A percentile compares a stretch with the other conserved stretches of the same genome.
Conservation (phyloP, 2,113 vertebrate species). For the Choloepus hoffmanni region DNA sequence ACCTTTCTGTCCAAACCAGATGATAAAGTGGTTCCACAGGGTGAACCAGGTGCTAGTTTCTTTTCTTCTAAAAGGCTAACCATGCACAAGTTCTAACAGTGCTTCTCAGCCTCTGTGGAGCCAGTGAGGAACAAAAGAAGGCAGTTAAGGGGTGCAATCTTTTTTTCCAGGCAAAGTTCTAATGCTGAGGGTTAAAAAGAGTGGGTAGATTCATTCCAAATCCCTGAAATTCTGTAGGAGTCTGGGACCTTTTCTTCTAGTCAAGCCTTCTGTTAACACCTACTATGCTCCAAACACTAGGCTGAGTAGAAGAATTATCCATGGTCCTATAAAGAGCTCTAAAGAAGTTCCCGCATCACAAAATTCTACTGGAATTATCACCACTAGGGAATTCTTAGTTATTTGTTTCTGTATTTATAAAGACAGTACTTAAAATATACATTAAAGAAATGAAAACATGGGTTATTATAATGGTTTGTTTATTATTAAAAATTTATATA, state of each 20-base stretch:
- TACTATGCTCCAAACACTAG: not conserved
- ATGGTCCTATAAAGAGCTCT: not conserved
- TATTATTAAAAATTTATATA: not conserved
- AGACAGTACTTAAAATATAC: not conserved
- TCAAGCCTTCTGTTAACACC: not conserved
- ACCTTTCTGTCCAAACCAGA: not conserved
- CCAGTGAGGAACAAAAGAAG: not conserved
- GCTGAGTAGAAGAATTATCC: not conserved
- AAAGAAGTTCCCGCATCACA: not conserved
- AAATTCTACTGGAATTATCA: not conserved
- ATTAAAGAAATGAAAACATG: not conserved
- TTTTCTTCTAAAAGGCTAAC: not conserved
- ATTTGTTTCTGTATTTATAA: not conserved
- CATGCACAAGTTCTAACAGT: not conserved
- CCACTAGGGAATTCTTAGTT: not conserved
- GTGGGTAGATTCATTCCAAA: not conserved
- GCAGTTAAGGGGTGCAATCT: not conserved
- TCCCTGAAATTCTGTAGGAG: not conserved
- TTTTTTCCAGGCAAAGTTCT: not conserved
- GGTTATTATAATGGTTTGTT: not conserved
- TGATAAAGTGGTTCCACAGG: not conserved
- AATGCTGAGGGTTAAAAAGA: not conserved
- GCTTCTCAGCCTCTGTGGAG: not conserved
- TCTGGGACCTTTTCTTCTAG: not conserved
- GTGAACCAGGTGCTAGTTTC: not conserved